These are phyloP conservation scores for Aspidapion aeneum DNA, from an alignment of 2,888 invertebrate genomes.

Conservation along the genomic window DNA sequence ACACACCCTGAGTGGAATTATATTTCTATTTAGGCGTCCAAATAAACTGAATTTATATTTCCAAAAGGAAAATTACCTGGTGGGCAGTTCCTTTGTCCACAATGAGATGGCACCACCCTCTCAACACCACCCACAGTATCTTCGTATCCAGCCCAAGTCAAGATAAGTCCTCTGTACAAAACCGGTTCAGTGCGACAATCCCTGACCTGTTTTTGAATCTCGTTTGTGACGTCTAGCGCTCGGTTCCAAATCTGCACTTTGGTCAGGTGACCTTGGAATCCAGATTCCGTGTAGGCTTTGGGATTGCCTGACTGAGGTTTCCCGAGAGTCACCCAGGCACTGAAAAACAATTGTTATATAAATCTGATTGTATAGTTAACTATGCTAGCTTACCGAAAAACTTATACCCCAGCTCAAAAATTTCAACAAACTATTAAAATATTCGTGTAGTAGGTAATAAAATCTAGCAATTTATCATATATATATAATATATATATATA, in stretches of 20 bases:
- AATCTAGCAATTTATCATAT: no score
- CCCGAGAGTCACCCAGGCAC: slow-evolving; percentile 89
- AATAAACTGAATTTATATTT: no score
- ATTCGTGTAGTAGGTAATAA: no score
- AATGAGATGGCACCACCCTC: slow-evolving; percentile 85
- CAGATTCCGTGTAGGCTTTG: slow-evolving; percentile 81
- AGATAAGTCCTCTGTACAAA: slow-evolving; percentile 75
- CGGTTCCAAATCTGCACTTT: slow-evolving; percentile 94
- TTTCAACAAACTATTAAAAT: no score
- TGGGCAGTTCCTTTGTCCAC: slow-evolving; percentile 85
- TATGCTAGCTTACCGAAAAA: background rate
- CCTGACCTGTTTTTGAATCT: slow-evolving; percentile 90
- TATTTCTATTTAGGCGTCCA: no score
- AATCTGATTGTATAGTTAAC: background rate
- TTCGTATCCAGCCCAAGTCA: slow-evolving; percentile 95
- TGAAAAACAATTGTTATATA: slow-evolving; percentile 45
- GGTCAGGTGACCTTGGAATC: slow-evolving; percentile 94
- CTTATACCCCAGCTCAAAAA: no score
- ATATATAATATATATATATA: no score
- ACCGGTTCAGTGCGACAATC: slow-evolving; percentile 92
- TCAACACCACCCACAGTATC: slow-evolving; percentile 86
- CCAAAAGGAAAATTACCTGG: no score
- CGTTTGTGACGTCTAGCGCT: slow-evolving; percentile 85
- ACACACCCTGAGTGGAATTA: no score
- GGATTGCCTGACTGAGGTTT: slow-evolving; percentile 79